Base-by-base conservation (phyloP, 2,888 invertebrate species). In the Cephus pygmeus region DNA sequence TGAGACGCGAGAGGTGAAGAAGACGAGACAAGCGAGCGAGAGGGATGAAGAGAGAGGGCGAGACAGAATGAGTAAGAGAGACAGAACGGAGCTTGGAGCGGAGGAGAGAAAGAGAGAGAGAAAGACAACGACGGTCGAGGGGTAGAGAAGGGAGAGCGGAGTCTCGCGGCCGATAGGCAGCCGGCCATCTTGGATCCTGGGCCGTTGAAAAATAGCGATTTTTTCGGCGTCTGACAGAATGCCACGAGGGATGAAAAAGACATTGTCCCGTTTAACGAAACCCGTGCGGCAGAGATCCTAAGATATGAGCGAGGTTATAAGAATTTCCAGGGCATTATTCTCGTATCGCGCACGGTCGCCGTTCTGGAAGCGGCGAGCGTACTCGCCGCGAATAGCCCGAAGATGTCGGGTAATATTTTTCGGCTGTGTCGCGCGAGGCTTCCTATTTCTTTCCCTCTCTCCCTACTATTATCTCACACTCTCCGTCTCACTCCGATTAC, bases 141-240 rank as follows among this genome's bases (percentile, higher is more conserved):
- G 71, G 12, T 23, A 56, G 56, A 23, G 71, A 73, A 33, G n/a
- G 71, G 73, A 77, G 33, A 40, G 40, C 73, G 69, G 77, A n/a
- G 36, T 80, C 79, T 69, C 79, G 80, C 85, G 85, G 81, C 85
- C 86, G 85, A 87, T 84, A 83, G 81, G 83, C 86, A 79, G 81
- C 76, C 86, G 83, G 91, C 91, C 91, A 91, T 91, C 88, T 91
- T 91, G 90, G 84, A 89, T 91, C 87, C 88, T 87, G 85, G 84
- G 86, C 88, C 87, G 86, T 89, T 86, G 85, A 89, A 89, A 89
- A 88, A 87, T 86, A 87, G 84, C 83, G 79, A 87, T 86, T 87
- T 84, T 86, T 84, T 84, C 78, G 79, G 80, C 84, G 83, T 86
- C 84, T 87, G 87, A 87, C 87, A 88, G 87, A 87, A 87, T 82